Percentiles rank a stretch among this genome's conserved stretches.
Evolutionary conservation across 2,888 invertebrate species (phyloP).

Genomic region (Griposia aprilina): DNA sequence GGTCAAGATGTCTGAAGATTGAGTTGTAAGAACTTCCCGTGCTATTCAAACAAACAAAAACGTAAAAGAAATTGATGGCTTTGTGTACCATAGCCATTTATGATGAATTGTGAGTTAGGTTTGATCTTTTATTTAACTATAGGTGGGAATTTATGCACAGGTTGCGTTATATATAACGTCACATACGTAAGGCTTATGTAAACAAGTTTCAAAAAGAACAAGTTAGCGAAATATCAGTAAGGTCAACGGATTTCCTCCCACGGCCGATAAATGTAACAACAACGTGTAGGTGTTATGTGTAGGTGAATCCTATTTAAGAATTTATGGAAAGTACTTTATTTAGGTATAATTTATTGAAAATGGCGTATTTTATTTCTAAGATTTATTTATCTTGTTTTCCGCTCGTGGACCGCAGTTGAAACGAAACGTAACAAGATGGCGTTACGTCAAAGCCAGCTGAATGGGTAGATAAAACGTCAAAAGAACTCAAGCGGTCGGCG

Average conservation of each 20-base stretch:
- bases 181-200: constrained; percentile 37
- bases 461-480: constrained; percentile 69
- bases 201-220: constrained; percentile 30
- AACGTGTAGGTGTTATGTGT: constrained; percentile 69
- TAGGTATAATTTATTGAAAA: constrained; percentile 6
- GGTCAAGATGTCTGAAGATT: constrained; percentile 66
- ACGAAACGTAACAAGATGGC: constrained; percentile 75
- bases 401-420: constrained; percentile 56
- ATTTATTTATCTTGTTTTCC: not conserved
- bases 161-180: constrained; percentile 13
- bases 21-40: constrained; percentile 62
- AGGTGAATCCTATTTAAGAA: constrained; percentile 48
- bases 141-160: not conserved
- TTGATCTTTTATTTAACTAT: constrained; percentile 30
- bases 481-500: constrained; percentile 66
- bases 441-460: constrained; percentile 70
- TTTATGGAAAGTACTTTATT: constrained; percentile 26
- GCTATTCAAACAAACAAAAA: constrained; percentile 60
- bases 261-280: constrained; percentile 53
- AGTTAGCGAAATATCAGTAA: constrained; percentile 60
- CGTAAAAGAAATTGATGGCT: constrained; percentile 52
- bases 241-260: constrained; percentile 71
- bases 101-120: constrained; percentile 40
- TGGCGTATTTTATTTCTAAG: not conserved
- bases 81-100: constrained; percentile 46